Conservation (phyloP, 2,888 invertebrate species). For the Dynastes hyllus region DNA sequence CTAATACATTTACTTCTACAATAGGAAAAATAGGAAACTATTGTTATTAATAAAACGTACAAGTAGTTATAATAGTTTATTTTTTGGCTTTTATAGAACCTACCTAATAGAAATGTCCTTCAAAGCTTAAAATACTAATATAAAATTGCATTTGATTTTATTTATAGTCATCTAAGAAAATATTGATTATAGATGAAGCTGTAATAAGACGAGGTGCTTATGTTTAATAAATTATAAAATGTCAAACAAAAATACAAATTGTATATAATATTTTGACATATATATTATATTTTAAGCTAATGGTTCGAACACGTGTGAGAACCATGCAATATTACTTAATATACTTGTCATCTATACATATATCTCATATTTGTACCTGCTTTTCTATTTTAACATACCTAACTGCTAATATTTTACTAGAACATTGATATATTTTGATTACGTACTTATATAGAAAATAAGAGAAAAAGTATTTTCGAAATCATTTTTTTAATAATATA, state of each 20-base stretch:
- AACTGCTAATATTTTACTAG: conserved; percentile 52
- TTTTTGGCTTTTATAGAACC: neutral
- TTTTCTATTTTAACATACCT: conserved; percentile 56
- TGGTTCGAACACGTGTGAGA: conserved; percentile 65
- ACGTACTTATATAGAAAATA: conserved; percentile 41
- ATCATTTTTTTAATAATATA: conserved; percentile 44
- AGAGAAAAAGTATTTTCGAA: conserved; percentile 48
- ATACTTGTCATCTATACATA: conserved; percentile 52
- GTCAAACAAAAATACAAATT: conserved; percentile 43
- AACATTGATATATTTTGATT: conserved; percentile 53
- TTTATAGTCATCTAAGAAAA: neutral
- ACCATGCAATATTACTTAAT: conserved; percentile 63
- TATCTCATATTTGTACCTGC: conserved; percentile 61
- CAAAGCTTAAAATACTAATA: neutral
- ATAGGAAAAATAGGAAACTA: neutral
- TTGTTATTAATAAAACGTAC: neutral
- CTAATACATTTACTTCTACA: neutral
- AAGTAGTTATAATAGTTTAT: neutral
- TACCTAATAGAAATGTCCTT: conserved; percentile 15
- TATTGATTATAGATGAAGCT: neutral
- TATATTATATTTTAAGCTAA: conserved; percentile 51
- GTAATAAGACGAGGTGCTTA: conserved; percentile 3
- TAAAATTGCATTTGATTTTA: conserved; percentile 11
- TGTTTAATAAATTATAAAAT: conserved; percentile 14
- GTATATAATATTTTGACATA: conserved; percentile 55